Base-by-base conservation (phyloP, 1,140 invertebrate species). In the Agrypnia vestita region DNA sequence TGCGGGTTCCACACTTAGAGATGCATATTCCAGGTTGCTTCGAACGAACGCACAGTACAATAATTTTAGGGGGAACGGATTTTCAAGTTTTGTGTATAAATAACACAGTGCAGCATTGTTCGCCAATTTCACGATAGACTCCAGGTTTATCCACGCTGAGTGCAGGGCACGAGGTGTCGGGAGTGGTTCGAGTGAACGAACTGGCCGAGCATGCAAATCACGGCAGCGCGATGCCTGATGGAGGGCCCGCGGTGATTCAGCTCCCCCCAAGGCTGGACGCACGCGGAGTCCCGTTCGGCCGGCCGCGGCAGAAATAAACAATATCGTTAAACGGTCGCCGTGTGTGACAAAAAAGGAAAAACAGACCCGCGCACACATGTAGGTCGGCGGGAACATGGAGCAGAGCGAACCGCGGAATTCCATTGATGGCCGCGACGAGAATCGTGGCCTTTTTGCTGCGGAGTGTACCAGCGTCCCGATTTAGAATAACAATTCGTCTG, bases 281-380 rank as follows among this genome's bases (percentile, higher is more conserved):
- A 71, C 67, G 67, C 15, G 44, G 6, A 19, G 17, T 71, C 15
- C 67, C 67, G 67, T 71, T 71, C 21, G 53, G 35, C 25, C 53
- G 73, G 17, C 47, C 53, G 62, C 47, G 61, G 19, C n/a, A 82
- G 75, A 82, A 82, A 79, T 82, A 82, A 82, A 82, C 77, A 79
- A 82, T 78, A 78, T 81, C 76, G 80, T 62, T 78, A 78, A 81
- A 78, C 76, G 56, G 64, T 19, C 79, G 35, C 69, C 46, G 46
- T 71, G 78, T 77, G 81, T 74, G 81, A 82, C 81, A 82, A 82
- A 82, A 82, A 80, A 78, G 78, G 80, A 82, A 76, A 62, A 53
- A 77, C 21, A 76, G 43, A 43, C 25, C 15, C 10, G 67, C 47
- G 19, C 49, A 53, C 13, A 49, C 61, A 64, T 43, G 11, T 43